phyloP scores from a whole-genome alignment of 2,888 invertebrate genomes.

The Chaitophorus viminalis region DNA sequence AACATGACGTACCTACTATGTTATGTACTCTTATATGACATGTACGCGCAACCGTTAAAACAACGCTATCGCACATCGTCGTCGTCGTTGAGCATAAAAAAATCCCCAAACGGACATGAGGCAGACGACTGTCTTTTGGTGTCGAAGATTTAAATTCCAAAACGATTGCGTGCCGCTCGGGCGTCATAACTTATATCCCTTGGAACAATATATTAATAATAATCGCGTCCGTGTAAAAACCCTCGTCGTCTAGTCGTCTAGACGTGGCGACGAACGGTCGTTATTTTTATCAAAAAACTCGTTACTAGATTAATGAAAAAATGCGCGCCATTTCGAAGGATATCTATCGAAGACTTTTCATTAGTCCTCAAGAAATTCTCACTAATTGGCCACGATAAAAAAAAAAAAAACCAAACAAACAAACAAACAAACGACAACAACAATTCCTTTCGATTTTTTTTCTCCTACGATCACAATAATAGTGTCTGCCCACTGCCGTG shows the following conservation, averaged over 20 bases:
- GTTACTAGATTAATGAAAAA: neutral
- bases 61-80: too few species aligned
- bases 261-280: neutral
- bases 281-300: neutral
- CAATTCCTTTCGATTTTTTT: conserved; percentile 20
- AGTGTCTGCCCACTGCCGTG: neutral
- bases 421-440: neutral
- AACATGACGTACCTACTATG: too few species aligned
- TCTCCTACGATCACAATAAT: neutral
- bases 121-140: too few species aligned
- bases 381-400: conserved; percentile 9
- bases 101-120: too few species aligned
- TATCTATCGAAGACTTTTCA: neutral
- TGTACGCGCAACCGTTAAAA: too few species aligned
- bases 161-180: too few species aligned
- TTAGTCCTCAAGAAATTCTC: conserved; percentile 7
- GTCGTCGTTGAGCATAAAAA: too few species aligned
- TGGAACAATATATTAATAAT: too few species aligned
- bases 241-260: neutral
- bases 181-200: too few species aligned
- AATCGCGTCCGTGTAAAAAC: neutral
- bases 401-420: neutral
- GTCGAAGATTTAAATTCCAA: too few species aligned
- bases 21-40: too few species aligned
- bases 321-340: neutral